These are phyloP conservation scores for Crypturellus tataupa DNA, from an alignment of 2,797 vertebrate genomes.

Conservation along the genomic window DNA sequence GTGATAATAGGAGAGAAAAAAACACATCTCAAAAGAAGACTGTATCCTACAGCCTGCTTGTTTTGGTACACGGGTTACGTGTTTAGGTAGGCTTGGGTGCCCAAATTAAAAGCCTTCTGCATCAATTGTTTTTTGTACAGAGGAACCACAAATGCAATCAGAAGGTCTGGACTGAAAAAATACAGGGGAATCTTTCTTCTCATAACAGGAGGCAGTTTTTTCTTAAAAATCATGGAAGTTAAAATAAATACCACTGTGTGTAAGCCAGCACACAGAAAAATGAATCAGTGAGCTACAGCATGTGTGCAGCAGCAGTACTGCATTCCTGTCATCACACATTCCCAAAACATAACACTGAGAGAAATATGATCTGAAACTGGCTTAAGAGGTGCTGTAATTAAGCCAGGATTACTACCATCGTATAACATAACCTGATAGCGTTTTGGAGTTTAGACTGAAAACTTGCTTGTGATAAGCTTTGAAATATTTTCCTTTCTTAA, in stretches of 20 bases:
- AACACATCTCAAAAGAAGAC: neutral
- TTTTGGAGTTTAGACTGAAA: neutral
- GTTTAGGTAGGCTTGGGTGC: neutral
- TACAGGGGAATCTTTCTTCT: constrained; percentile 40
- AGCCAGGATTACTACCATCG: constrained; percentile 48
- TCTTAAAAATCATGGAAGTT: constrained; percentile 18
- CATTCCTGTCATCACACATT: constrained; percentile 39
- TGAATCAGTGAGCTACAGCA: neutral
- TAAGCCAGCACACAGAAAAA: neutral
- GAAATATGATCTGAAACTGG: constrained; percentile 38
- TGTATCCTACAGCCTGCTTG: neutral
- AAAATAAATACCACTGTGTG: constrained; percentile 34
- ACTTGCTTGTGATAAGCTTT: constrained; percentile 19
- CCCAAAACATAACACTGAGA: constrained; percentile 13
- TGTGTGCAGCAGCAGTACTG: neutral
- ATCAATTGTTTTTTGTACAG: neutral
- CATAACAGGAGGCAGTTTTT: constrained; percentile 19
- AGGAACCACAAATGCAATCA: neutral
- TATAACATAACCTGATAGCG: neutral
- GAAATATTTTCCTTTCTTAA: neutral
- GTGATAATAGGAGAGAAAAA: neutral
- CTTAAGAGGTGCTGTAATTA: constrained; percentile 44
- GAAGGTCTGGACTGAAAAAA: neutral
- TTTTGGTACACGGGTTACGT: neutral
- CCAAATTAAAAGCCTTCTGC: neutral